Evolutionary conservation across 2,888 invertebrate species (phyloP).

Genomic region (Plagodis dolabraria): DNA sequence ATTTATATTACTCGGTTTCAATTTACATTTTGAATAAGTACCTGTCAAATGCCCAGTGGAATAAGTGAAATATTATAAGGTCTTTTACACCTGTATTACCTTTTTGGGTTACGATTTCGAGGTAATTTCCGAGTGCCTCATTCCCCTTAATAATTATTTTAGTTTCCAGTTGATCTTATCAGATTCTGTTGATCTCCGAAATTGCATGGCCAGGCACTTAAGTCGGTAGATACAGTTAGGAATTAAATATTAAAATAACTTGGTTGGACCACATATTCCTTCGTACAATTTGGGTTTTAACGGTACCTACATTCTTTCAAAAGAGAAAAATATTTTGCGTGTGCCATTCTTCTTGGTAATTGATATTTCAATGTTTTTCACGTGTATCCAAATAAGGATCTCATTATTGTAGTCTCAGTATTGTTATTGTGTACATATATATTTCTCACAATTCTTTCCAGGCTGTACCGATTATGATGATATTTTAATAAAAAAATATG

Average conservation of each 20-base stretch:
- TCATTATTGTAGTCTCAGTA: too few species aligned
- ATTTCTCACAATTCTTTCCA: too few species aligned
- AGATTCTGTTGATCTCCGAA: slow-evolving; percentile 5
- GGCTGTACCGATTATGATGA: too few species aligned
- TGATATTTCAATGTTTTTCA: too few species aligned
- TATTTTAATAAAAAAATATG: too few species aligned
- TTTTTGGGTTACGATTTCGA: slow-evolving; percentile 21
- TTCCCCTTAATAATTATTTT: slow-evolving; percentile 1
- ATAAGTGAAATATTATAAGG: slow-evolving; percentile 38
- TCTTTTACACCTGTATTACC: slow-evolving; percentile 26
- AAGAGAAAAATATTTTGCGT: too few species aligned
- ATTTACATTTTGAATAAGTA: slow-evolving; percentile 62
- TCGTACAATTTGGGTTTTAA: too few species aligned
- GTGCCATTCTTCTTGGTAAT: too few species aligned
- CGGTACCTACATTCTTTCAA: too few species aligned
- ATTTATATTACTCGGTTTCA: slow-evolving; percentile 65
- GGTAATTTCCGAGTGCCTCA: slow-evolving; percentile 5
- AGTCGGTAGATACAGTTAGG: slow-evolving; percentile 5
- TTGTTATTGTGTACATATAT: too few species aligned
- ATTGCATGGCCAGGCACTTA: slow-evolving; percentile 4
- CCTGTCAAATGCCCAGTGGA: slow-evolving; percentile 50
- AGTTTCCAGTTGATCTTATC: slow-evolving; percentile 7
- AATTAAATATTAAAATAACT: neutral
- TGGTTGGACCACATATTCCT: too few species aligned
- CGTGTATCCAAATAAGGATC: too few species aligned